Conservation (phyloP, 2,113 vertebrate genomes). For the Odontesthes bonariensis region DNA sequence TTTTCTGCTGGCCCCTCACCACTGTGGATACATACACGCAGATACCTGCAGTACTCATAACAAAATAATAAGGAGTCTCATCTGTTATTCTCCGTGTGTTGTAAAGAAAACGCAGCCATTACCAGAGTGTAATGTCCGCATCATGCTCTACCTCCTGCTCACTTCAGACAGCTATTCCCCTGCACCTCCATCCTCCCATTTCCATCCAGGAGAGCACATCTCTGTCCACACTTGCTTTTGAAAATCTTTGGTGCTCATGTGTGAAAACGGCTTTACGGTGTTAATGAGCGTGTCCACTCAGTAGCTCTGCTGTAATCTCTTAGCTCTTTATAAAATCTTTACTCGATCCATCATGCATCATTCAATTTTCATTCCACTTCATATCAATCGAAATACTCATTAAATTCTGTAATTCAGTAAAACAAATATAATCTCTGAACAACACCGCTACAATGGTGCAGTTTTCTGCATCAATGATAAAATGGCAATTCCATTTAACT, state of each 20-base stretch:
- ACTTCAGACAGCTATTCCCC: too few species aligned
- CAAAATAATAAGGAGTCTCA: too few species aligned
- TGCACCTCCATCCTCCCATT: too few species aligned
- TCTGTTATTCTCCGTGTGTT: too few species aligned
- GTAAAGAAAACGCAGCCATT: too few species aligned
- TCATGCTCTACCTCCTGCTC: too few species aligned
- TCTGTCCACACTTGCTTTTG: too few species aligned
- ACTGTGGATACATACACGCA: background rate
- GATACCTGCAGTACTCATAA: too few species aligned
- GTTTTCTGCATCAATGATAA: constrained; percentile 24
- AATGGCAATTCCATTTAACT: constrained; percentile 33
- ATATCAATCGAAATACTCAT: background rate
- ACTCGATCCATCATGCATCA: background rate
- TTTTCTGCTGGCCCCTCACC: background rate
- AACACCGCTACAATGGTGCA: background rate
- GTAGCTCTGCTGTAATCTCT: background rate
- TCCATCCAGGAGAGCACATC: background rate
- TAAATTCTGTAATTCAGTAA: background rate
- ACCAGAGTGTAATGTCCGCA: too few species aligned
- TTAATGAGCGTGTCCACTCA: background rate
- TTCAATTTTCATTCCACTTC: background rate
- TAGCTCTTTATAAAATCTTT: background rate
- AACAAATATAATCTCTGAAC: constrained; percentile 1
- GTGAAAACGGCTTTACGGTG: background rate
- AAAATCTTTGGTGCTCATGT: too few species aligned